phyloP scores from a whole-genome alignment of 1,140 invertebrate genomes.

The Subanguina moxae region DNA sequence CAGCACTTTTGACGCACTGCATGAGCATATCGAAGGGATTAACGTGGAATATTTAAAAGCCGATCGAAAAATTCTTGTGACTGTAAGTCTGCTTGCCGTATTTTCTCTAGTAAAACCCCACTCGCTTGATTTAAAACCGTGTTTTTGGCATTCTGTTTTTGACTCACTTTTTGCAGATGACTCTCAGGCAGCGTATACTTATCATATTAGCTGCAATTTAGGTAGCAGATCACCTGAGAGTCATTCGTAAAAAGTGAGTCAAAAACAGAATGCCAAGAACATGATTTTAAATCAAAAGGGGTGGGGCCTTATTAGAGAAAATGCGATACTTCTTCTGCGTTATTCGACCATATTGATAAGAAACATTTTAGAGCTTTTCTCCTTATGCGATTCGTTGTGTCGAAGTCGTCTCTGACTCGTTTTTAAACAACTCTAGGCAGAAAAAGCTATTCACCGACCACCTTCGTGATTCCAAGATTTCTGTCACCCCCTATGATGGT shows the following conservation, averaged over 20 bases:
- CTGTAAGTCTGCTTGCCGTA: too few relatives aligned
- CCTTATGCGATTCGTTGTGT: constrained; percentile 62
- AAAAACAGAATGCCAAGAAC: too few relatives aligned
- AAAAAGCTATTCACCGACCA: constrained; percentile 85
- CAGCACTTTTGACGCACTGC: constrained; percentile 12
- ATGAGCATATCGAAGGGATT: constrained; percentile 22
- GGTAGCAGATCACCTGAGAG: too few relatives aligned
- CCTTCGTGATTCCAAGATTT: constrained; percentile 44
- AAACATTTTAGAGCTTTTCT: constrained; percentile 29
- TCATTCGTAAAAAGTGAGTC: too few relatives aligned
- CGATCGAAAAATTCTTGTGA: not conserved
- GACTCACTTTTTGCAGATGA: too few relatives aligned
- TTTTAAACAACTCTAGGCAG: constrained; percentile 82
- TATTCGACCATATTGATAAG: not conserved
- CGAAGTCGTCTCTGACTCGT: constrained; percentile 86
- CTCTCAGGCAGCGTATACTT: not conserved
- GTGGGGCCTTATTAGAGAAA: too few relatives aligned
- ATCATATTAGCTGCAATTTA: constrained; percentile 14
- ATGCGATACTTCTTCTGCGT: too few relatives aligned
- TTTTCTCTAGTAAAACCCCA: too few relatives aligned
- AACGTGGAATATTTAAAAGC: constrained; percentile 16
- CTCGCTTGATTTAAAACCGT: too few relatives aligned
- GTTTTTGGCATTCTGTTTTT: too few relatives aligned
- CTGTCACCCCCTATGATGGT: constrained; percentile 65
- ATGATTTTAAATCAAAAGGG: too few relatives aligned